Evolutionary conservation across 2,797 vertebrate species (phyloP).

Genomic region (Clarias platycephalus): DNA sequence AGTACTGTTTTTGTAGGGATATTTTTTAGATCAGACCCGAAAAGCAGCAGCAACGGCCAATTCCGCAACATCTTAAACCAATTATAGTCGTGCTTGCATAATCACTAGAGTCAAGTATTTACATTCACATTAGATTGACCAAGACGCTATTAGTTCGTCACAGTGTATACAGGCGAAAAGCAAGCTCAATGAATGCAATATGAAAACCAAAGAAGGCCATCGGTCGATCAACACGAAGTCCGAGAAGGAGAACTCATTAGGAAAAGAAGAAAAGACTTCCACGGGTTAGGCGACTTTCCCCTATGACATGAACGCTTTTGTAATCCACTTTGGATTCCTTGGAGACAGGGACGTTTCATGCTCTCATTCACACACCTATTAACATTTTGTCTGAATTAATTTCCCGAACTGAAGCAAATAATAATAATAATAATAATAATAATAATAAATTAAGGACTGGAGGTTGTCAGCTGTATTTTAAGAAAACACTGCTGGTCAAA

Average conservation of each 20-base stretch:
- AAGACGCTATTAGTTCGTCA: slow-evolving; percentile 11
- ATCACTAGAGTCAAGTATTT: slow-evolving; percentile 19
- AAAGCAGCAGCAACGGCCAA: not conserved
- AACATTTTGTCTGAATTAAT: not conserved
- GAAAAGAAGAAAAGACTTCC: not conserved
- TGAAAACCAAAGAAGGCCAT: not conserved
- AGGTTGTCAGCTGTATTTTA: not conserved
- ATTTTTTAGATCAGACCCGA: not conserved
- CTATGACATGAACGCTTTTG: not conserved
- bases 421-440: not conserved
- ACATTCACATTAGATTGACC: slow-evolving; percentile 22
- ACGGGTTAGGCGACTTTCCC: not conserved
- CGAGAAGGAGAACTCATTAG: not conserved
- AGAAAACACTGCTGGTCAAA: not conserved
- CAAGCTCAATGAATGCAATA: slow-evolving; percentile 2
- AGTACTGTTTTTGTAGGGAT: not conserved
- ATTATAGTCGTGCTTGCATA: slow-evolving; percentile 22
- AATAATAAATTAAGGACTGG: not conserved
- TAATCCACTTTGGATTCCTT: not conserved
- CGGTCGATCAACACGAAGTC: not conserved
- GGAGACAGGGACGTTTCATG: not conserved
- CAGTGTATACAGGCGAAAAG: not conserved
- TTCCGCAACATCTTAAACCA: slow-evolving; percentile 33
- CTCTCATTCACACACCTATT: not conserved
- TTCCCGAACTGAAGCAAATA: not conserved